phyloP scores from a whole-genome alignment of 2,797 vertebrate genomes.

The Rhadinocentrus ornatus region DNA sequence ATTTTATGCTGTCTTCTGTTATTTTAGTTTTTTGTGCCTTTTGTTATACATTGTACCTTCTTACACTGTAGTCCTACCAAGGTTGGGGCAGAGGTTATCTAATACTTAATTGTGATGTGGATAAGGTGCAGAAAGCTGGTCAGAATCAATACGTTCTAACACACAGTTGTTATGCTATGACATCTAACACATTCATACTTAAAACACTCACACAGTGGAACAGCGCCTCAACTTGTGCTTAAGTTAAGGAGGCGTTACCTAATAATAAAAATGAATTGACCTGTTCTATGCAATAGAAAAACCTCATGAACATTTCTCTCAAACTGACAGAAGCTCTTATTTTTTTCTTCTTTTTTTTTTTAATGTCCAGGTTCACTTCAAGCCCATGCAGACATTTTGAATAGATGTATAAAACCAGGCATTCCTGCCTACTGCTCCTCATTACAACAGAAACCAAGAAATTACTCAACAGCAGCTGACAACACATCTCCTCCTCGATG shows the following conservation, averaged over 20 bases:
- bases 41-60: background rate
- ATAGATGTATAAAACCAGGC: constrained; percentile 31
- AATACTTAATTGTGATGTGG: background rate
- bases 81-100: background rate
- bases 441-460: constrained; percentile 50
- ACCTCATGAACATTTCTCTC: background rate
- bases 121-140: background rate
- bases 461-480: constrained; percentile 81
- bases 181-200: background rate
- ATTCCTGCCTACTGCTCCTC: constrained; percentile 42
- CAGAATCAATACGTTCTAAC: background rate
- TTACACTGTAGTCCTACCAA: background rate
- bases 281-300: background rate
- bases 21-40: background rate
- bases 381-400: constrained; percentile 54
- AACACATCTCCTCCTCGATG: constrained; percentile 77
- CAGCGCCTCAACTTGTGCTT: background rate
- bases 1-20: background rate
- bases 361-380: constrained; percentile 65
- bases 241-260: background rate
- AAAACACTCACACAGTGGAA: too few species aligned
- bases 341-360: constrained; percentile 16
- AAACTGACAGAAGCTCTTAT: background rate
- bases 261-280: too few species aligned
- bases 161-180: background rate